phyloP scores from a whole-genome alignment of 2,797 vertebrate species.

The Onychomys leucogaster region DNA sequence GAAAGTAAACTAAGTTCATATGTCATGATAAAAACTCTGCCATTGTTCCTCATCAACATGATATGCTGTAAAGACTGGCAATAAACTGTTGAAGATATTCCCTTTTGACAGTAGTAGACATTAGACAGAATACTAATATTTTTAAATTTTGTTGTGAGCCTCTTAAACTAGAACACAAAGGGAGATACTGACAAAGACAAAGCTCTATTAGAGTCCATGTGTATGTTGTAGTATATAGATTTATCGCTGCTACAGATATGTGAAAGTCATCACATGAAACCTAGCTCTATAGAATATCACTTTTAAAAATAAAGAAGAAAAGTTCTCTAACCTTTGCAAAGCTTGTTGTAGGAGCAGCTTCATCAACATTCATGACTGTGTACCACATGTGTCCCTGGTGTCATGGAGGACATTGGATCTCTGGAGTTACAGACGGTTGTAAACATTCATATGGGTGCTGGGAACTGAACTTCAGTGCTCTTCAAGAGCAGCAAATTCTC shows the following conservation, averaged over 20 bases:
- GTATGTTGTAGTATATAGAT: background rate
- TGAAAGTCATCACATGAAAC: background rate
- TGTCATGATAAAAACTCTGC: constrained; percentile 3
- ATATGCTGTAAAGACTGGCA: background rate
- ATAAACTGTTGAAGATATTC: background rate
- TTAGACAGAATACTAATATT: background rate
- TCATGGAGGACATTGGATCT: background rate
- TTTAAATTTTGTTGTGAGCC: background rate
- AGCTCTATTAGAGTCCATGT: background rate
- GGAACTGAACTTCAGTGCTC: background rate
- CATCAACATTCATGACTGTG: background rate
- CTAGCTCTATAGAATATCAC: background rate
- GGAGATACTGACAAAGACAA: background rate
- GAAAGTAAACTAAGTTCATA: constrained; percentile 12
- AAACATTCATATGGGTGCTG: background rate
- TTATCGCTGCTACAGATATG: background rate
- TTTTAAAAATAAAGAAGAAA: constrained; percentile 21
- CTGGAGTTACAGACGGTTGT: background rate
- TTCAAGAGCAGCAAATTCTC: background rate
- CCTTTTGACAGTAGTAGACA: background rate
- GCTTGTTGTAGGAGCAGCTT: background rate
- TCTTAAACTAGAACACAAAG: background rate
- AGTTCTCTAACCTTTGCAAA: background rate
- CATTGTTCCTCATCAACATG: background rate
- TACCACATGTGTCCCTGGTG: background rate